Conservation (phyloP, 1,140 invertebrate species). For the Drosophila asahinai region DNA sequence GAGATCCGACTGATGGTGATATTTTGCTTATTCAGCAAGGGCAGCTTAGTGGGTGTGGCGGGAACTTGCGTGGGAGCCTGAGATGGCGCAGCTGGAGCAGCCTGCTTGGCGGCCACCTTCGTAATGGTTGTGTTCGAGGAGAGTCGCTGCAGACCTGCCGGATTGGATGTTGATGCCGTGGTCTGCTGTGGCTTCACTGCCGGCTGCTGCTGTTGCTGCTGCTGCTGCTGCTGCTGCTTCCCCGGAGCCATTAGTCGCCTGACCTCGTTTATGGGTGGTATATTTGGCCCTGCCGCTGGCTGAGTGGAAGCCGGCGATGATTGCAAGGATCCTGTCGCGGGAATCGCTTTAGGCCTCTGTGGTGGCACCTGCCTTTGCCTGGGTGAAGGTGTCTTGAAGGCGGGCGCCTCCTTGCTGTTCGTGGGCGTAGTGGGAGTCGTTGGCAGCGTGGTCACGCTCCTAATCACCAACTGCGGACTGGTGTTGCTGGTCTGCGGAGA, state of each 20-base stretch:
- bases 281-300: neutral
- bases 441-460: conserved; percentile 39
- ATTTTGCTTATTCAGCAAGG: conserved; percentile 75
- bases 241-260: conserved; percentile 55
- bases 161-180: conserved; percentile 23
- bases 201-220: conserved; percentile 15
- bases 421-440: conserved; percentile 10
- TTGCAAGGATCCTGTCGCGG: neutral
- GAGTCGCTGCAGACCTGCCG: conserved; percentile 71
- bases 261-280: conserved; percentile 21
- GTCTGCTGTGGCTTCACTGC: conserved; percentile 42
- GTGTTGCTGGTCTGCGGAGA: conserved; percentile 39
- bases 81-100: neutral
- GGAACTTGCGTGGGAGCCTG: neutral
- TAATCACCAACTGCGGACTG: conserved; percentile 58
- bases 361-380: conserved; percentile 39
- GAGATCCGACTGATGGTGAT: conserved; percentile 78
- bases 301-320: conserved; percentile 6
- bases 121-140: conserved; percentile 72
- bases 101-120: conserved; percentile 52
- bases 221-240: conserved; percentile 21
- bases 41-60: conserved; percentile 52
- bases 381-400: conserved; percentile 58
- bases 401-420: conserved; percentile 21
- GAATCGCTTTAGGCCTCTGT: conserved; percentile 27